Evolutionary conservation across 1,140 invertebrate genomes (phyloP).

Genomic region (Phocides pigmalion): DNA sequence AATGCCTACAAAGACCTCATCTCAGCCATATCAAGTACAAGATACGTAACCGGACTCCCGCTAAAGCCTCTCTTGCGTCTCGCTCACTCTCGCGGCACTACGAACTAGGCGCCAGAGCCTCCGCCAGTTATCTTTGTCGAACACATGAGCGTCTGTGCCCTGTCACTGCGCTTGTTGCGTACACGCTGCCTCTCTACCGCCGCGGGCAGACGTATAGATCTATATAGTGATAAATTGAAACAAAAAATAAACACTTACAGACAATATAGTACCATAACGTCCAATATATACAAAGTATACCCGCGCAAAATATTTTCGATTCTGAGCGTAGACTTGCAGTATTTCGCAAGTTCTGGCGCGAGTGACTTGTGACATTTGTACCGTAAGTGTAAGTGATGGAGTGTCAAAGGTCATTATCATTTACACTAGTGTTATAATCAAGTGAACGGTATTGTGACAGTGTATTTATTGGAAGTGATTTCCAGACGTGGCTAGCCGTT

Average conservation of each 20-base stretch:
- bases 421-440: constrained; percentile 47
- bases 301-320: constrained; percentile 10
- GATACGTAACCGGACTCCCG: constrained; percentile 74
- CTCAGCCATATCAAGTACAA: constrained; percentile 64
- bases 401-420: constrained; percentile 68
- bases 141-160: constrained; percentile 59
- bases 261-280: constrained; percentile 18
- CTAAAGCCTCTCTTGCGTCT: constrained; percentile 61
- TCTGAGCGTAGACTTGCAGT: constrained; percentile 13
- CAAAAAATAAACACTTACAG: constrained; percentile 23
- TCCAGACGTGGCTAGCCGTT: constrained; percentile 63
- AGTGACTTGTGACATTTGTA: constrained; percentile 34
- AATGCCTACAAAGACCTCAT: constrained; percentile 54
- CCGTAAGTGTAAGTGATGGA: constrained; percentile 50
- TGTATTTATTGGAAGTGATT: constrained; percentile 57
- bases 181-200: constrained; percentile 62
- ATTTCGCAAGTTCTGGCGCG: constrained; percentile 45
- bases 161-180: constrained; percentile 57
- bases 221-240: constrained; percentile 33
- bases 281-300: neutral
- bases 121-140: constrained; percentile 57
- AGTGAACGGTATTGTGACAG: constrained; percentile 58
- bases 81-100: constrained; percentile 48
- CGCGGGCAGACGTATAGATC: constrained; percentile 57
- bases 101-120: constrained; percentile 68